A percentile compares a stretch with the other conserved stretches of the same genome.
Evolutionary conservation across 1,140 invertebrate species (phyloP).

Genomic region (Heliconius melpomene): DNA sequence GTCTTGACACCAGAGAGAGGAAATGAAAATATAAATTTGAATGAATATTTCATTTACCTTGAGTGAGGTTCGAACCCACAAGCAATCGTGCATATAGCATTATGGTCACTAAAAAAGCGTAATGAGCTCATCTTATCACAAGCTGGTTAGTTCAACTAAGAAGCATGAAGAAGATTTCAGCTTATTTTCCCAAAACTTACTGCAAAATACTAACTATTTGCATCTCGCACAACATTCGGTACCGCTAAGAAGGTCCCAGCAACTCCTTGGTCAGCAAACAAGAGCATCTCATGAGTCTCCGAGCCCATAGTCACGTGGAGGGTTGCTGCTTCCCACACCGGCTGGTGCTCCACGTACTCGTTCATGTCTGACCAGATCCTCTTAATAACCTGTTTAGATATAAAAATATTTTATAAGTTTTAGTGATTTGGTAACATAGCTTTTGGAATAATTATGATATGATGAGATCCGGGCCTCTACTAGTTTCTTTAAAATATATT

Average conservation of each 20-base stretch:
- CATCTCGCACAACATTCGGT: slow-evolving; percentile 57
- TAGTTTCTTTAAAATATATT: neutral
- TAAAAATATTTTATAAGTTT: neutral
- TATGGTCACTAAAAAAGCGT: no score
- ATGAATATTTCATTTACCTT: no score
- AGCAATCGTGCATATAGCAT: no score
- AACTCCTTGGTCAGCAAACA: slow-evolving; percentile 62
- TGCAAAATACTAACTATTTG: slow-evolving; percentile 46
- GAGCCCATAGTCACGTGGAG: slow-evolving; percentile 51
- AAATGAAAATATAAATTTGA: no score
- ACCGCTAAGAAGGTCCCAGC: slow-evolving; percentile 62
- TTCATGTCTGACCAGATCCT: slow-evolving; percentile 64
- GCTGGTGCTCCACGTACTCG: slow-evolving; percentile 63
- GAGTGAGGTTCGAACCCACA: no score
- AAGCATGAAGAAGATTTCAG: no score
- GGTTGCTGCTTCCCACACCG: slow-evolving; percentile 61
- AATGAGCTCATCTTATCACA: no score
- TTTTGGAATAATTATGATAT: no score
- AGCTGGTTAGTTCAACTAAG: no score
- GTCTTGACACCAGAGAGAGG: no score
- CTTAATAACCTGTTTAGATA: slow-evolving; percentile 47
- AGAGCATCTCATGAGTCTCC: slow-evolving; percentile 52
- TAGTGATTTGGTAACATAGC: neutral
- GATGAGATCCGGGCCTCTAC: no score
- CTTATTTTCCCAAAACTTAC: no score